Percentiles rank a stretch among this genome's conserved stretches.
Conservation (phyloP, 2,797 vertebrate species). For the Helicolenus hilgendorfi region DNA sequence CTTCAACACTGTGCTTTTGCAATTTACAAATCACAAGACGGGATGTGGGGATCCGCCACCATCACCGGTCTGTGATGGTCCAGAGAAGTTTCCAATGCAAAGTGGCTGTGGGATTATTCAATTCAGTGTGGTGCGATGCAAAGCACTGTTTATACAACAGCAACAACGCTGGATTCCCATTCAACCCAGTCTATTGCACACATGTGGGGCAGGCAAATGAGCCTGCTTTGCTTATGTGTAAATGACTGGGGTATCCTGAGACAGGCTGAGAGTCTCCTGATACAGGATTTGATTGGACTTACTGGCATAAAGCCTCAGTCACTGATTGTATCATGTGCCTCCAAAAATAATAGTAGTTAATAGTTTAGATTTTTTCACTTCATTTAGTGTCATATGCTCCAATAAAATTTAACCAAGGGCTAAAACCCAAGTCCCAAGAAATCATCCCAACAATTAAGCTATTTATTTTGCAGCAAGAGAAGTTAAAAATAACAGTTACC, state of each 20-base stretch:
- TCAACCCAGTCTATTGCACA: not conserved
- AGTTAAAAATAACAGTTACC: not conserved
- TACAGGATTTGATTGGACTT: slow-evolving; percentile 19
- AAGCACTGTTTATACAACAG: slow-evolving; percentile 55
- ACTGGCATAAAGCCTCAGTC: not conserved
- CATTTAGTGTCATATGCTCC: not conserved
- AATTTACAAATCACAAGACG: slow-evolving; percentile 31
- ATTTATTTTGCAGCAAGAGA: not conserved
- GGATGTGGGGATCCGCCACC: slow-evolving; percentile 16
- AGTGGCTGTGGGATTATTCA: slow-evolving; percentile 49
- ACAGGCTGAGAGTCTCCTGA: not conserved
- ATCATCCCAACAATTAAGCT: not conserved
- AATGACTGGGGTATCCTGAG: slow-evolving; percentile 31
- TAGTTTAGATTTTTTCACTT: not conserved
- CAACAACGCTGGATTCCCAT: slow-evolving; percentile 18
- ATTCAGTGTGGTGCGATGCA: slow-evolving; percentile 66
- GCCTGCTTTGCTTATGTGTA: slow-evolving; percentile 70
- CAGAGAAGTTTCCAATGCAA: slow-evolving; percentile 75
- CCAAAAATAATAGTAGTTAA: not conserved
- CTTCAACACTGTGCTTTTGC: not conserved
- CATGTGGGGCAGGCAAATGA: slow-evolving; percentile 67
- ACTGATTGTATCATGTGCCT: not conserved
- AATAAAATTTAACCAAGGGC: not conserved
- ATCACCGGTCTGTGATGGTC: slow-evolving; percentile 38
- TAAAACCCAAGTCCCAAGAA: not conserved